phyloP scores from a whole-genome alignment of 2,113 vertebrate species.

The Galbula dea region DNA sequence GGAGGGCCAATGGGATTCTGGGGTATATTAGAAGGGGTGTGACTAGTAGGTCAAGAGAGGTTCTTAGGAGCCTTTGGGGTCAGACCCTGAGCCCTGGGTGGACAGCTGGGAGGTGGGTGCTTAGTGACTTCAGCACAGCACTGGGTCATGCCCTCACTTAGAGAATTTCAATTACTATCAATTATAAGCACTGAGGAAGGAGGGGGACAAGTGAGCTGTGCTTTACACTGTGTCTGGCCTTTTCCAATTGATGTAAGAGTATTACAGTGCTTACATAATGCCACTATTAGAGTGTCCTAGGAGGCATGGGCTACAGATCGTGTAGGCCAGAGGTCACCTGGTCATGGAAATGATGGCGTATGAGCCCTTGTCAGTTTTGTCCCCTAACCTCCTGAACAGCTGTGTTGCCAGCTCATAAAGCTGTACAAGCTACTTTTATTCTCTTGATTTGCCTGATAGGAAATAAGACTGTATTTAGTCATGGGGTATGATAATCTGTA shows the following conservation, averaged over 20 bases:
- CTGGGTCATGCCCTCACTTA: background rate
- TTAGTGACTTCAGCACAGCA: background rate
- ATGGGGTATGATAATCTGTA: background rate
- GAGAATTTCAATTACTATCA: background rate
- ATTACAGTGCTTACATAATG: background rate
- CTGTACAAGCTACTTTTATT: background rate
- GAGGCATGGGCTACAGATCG: background rate
- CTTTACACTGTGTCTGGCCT: background rate
- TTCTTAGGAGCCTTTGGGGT: accelerated
- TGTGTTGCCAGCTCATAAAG: background rate
- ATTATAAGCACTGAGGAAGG: accelerated
- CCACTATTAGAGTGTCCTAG: background rate
- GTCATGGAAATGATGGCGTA: background rate
- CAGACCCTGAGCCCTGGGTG: accelerated
- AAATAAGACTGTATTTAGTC: background rate
- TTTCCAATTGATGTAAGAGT: background rate
- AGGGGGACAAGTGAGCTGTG: accelerated
- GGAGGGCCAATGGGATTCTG: too few relatives aligned
- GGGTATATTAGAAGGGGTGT: too few relatives aligned
- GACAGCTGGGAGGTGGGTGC: background rate
- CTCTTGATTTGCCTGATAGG: background rate
- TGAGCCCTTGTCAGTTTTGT: background rate
- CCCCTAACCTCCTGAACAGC: background rate
- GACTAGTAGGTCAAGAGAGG: too few relatives aligned
- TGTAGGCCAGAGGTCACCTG: accelerated